Percentiles rank a stretch among this genome's conserved stretches.
phyloP scores from a whole-genome alignment of 1,140 invertebrate genomes.

The Mamestra configurata region DNA sequence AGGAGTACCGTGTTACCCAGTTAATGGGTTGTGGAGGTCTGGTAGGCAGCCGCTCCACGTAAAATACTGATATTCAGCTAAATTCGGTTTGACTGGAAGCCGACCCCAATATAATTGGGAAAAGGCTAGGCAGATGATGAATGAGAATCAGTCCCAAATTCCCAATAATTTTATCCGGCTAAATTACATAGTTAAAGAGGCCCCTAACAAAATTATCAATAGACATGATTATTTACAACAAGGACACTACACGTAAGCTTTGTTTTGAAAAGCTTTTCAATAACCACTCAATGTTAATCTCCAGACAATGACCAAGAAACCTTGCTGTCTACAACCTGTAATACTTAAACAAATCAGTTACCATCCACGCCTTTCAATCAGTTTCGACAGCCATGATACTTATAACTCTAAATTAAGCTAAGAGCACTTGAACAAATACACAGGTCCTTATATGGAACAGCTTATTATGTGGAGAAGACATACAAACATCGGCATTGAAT shows the following conservation, averaged over 20 bases:
- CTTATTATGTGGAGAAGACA: constrained; percentile 52
- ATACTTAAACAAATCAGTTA: not conserved
- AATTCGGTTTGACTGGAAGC: too few species aligned
- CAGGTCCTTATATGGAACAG: constrained; percentile 41
- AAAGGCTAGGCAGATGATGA: too few species aligned
- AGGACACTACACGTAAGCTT: not conserved
- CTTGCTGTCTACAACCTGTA: not conserved
- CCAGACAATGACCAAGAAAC: not conserved
- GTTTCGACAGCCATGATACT: constrained; percentile 13
- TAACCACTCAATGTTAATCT: not conserved
- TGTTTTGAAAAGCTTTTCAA: not conserved
- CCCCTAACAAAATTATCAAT: not conserved
- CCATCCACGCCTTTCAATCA: constrained; percentile 19
- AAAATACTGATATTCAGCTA: too few species aligned
- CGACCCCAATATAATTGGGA: too few species aligned
- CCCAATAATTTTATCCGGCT: too few species aligned
- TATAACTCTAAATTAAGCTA: not conserved
- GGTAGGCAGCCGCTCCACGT: too few species aligned
- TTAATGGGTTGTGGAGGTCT: too few species aligned
- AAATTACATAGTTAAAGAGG: too few species aligned
- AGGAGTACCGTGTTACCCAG: too few species aligned
- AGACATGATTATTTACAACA: not conserved
- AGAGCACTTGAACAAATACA: constrained; percentile 46
- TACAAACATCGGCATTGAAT: constrained; percentile 51
- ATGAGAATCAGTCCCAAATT: too few species aligned